Conservation (phyloP, 2,888 invertebrate genomes). For the Drosophila merina region DNA sequence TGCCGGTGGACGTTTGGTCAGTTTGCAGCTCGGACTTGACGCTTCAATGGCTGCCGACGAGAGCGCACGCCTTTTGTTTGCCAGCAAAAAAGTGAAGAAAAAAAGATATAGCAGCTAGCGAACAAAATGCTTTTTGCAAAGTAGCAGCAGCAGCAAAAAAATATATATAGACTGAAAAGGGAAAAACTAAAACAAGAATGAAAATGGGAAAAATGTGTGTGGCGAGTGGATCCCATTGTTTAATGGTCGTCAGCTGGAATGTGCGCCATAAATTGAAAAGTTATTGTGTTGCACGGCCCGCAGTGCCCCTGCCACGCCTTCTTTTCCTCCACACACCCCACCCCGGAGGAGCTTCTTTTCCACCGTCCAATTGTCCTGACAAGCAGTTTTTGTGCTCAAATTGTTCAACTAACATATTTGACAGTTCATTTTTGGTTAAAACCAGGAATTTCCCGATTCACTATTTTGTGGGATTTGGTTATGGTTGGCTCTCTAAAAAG, state of each 20-base stretch:
- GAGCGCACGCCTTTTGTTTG: constrained; percentile 72
- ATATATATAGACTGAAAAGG: constrained; percentile 23
- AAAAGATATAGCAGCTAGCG: constrained; percentile 32
- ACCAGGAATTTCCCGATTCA: constrained; percentile 30
- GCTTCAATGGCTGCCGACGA: constrained; percentile 77
- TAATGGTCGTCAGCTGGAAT: constrained; percentile 79
- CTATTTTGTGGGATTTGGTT: constrained; percentile 35
- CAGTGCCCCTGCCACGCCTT: constrained; percentile 31
- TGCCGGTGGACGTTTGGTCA: constrained; percentile 67
- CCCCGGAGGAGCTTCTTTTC: neutral
- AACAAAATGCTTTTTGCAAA: constrained; percentile 73
- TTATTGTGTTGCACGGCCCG: constrained; percentile 71
- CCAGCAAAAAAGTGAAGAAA: constrained; percentile 47
- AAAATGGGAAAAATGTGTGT: constrained; percentile 57
- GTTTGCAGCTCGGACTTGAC: constrained; percentile 65
- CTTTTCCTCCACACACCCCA: neutral
- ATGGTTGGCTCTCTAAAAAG: neutral
- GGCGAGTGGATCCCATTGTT: constrained; percentile 66
- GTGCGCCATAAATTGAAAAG: constrained; percentile 78
- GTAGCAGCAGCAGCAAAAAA: constrained; percentile 46
- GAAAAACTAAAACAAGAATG: neutral
- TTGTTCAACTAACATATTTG: constrained; percentile 76
- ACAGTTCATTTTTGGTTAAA: constrained; percentile 74
- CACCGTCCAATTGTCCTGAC: constrained; percentile 63
- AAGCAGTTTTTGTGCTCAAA: constrained; percentile 62